Evolutionary conservation across 2,113 vertebrate genomes (phyloP), one percentile per base, ranked within the genome.

Genomic region (Amblyornis subalaris): DNA sequence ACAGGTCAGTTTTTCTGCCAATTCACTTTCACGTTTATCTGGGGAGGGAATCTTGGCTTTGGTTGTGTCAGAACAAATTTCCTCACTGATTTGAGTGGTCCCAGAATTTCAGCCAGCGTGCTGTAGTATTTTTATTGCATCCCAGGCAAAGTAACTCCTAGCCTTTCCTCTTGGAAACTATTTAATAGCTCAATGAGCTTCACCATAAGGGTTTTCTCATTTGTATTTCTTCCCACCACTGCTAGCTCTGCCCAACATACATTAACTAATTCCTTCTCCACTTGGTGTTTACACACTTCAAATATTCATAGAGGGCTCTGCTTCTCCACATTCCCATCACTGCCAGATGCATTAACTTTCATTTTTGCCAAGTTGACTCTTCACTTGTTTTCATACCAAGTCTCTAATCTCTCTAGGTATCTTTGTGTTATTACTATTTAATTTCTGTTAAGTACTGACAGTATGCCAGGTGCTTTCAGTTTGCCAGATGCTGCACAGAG

Each of bases 381-480:
- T 71, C 89, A 75, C 71, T 93, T 82, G 57, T 87, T 92, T 95
- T 90, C 1, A 0, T 79, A 95, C 72, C 48, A 77, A 93, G 48
- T 60, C 76, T 80, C 76, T 97, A 94, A 96, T 88, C 95, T 94
- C 95, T 95, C 76, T 88, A 86, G 80, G 85, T 94, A 62, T 86
- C 76, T 95, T 87, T 86, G 60, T 51, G 81, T 95, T 94, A 96
- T 82, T 85, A 71, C 86, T 89, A 70, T 87, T 94, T 95, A 94
- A 96, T 94, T 94, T 90, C 75, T 94, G 73, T 82, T 95, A 92
- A 93, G 51, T 86, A 86, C 89, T 94, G 93, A 94, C 51, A 74
- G 78, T 22, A 18, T 65, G 88, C 88, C 93, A 86, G 67, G 69
- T 90, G 75, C 67, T 65, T 82, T 94, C 51, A 33, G 19, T 50